Evolutionary conservation across 2,113 vertebrate genomes (phyloP), one percentile per base, ranked within the genome.

Genomic region (Nibea albiflora): DNA sequence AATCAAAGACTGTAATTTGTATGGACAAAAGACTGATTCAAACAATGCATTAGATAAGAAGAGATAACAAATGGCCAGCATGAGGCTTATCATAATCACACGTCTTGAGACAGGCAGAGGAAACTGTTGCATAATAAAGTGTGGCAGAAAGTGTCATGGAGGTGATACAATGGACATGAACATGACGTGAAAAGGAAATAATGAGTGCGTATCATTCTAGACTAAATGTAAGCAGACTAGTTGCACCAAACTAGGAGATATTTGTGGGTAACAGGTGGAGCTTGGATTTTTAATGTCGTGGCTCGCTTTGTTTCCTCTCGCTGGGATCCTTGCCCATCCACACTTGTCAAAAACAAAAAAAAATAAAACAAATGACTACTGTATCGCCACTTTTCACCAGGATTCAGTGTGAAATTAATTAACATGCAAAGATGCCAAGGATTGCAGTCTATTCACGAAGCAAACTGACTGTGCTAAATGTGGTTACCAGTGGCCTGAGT

Each of bases 1-100:
- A 87, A 93, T 92, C 84, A 78, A 85, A 91, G 87, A 73, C 77
- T 49, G 79, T 90, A 75, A 90, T 94, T 90, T 89, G 78, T 65
- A 71, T 69, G 82, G 83, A 92, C 88, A 93, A 94, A 92, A 85
- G 86, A 78, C 63, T 60, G 76, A 84, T 61, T 88, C 65, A 78
- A 90, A 75, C 77, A 68, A 76, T 75, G 35, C 87, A 94, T 87
- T 76, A 84, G 83, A 85, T 80, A 68, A 85, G 73, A 84, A 61
- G 56, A 53, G 71, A 76, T n/a, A 28, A 70, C 77, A 87, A 83
- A 84, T 57, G 31, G 26, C 49, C 72, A 75, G 77, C 14, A 62
- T 65, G 63, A 86, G 31, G 77, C 63, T 85, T 73, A 73, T 70
- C 28, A 53, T 39, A 42, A 77, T 78, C 77, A 81, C 65, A 81